Evolutionary conservation across 2,888 invertebrate genomes (phyloP).

Genomic region (Limnephilus rhombicus): DNA sequence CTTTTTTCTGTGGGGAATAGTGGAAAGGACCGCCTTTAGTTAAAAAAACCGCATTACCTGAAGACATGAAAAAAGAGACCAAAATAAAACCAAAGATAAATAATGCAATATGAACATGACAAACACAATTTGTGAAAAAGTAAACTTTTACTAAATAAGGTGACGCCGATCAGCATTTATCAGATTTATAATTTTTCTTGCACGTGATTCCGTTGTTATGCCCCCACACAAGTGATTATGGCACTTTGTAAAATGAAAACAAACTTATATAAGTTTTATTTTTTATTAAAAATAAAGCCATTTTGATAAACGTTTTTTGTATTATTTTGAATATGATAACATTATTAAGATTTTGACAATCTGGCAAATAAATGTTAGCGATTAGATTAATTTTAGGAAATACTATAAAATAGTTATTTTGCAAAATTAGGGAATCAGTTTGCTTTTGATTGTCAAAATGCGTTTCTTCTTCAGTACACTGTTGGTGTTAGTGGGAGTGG

Average conservation of each 20-base stretch:
- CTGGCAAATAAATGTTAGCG: not conserved
- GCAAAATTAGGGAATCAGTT: not conserved
- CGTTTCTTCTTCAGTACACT: slow-evolving; percentile 16
- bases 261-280: not conserved
- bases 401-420: not conserved
- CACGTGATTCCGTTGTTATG: not conserved
- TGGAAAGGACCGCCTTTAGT: no score
- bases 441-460: not conserved
- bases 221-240: not conserved
- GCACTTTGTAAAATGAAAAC: not conserved
- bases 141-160: no score
- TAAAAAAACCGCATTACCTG: no score
- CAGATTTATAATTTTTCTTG: not conserved
- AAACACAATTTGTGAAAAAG: no score
- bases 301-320: not conserved
- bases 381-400: not conserved
- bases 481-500: slow-evolving; percentile 39
- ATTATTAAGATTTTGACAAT: not conserved
- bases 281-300: not conserved
- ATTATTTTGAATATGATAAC: not conserved
- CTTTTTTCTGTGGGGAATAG: no score
- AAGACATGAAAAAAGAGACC: no score
- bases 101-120: no score
- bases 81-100: no score
- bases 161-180: not conserved